Base-by-base conservation (phyloP, 2,797 vertebrate genomes). In the Oophaga sylvatica region DNA sequence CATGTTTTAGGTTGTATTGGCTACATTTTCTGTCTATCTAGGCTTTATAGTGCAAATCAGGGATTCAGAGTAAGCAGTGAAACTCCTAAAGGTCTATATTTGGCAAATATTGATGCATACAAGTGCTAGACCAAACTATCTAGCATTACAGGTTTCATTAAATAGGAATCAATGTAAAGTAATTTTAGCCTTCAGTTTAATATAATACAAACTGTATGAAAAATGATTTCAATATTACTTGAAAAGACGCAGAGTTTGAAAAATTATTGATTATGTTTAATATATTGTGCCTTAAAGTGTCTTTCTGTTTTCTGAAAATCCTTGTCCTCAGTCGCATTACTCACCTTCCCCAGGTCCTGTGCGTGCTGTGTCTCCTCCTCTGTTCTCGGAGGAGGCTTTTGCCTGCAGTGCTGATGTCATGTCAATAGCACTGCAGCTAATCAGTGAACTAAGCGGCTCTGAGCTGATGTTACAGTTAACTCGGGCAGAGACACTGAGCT, bases 131-230 rank as follows among this genome's bases (percentile, higher is more conserved):
- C 13, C 16, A 26, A 78, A 45, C 48, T 45, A 3, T 80, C 19
- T 45, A 45, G 35, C 45, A 65, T 80, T 45, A 11, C 3, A 80
- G 57, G 35, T 80, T 80, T 80, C 79, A 80, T 80, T 80, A 63
- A 80, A 63, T n/a, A 57, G 29, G 79, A 80, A 63, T 80, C 79
- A 80, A 65, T 45, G 35, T 80, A n/a, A 63, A 80, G 57, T 80
- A 12, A 45, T 80, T 80, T 35, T 45, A 22, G 60, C 8, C 5
- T 65, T 80, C 20, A n/a, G 60, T 80, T 80, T 63, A 80, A 62
- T 80, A 35, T 65, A 13, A 62, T 45, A 20, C 31, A 62, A 80
- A 80, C 9, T 65, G 6, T 65, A 56, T 77, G 16, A 77, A 77
- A 75, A 77, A 77, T 15, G 10, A 13, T 53, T 77, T 5, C 9